These are phyloP conservation scores for Eupeodes latifasciatus DNA, from an alignment of 2,888 invertebrate species.

Conservation along the genomic window DNA sequence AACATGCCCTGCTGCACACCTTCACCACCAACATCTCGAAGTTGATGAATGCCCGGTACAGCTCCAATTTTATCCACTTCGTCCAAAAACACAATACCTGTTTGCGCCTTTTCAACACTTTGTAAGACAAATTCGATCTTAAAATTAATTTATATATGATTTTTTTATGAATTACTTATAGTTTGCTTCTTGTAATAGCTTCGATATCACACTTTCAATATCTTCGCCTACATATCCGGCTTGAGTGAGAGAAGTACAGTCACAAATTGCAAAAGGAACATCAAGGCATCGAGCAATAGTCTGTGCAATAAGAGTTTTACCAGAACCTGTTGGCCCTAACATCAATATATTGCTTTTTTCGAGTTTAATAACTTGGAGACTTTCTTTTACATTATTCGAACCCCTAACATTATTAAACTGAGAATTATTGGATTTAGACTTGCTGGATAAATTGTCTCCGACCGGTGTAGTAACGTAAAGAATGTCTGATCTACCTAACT, in stretches of 20 bases:
- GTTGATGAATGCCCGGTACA: constrained; percentile 94
- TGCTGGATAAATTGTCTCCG: constrained; percentile 80
- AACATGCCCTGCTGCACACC: constrained; percentile 99
- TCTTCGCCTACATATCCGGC: constrained; percentile 99
- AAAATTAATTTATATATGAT: constrained; percentile 1
- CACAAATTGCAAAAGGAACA: constrained; percentile 99
- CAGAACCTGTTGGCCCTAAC: constrained; percentile 98
- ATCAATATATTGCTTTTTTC: constrained; percentile 99
- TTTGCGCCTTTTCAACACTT: constrained; percentile 98
- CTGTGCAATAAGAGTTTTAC: constrained; percentile 98
- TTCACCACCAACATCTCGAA: constrained; percentile 98
- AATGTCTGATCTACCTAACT: constrained; percentile 87
- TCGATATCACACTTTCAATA: constrained; percentile 99
- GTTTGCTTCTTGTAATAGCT: constrained; percentile 97
- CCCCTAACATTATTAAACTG: constrained; percentile 83
- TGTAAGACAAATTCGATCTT: constrained; percentile 67
- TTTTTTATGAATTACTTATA: constrained; percentile 86
- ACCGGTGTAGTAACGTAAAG: constrained; percentile 90
- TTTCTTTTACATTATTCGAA: constrained; percentile 92
- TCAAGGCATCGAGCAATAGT: constrained; percentile 98
- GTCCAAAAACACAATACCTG: constrained; percentile 99
- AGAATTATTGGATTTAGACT: constrained; percentile 77
- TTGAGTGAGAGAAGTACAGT: constrained; percentile 98
- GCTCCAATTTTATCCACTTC: constrained; percentile 99
- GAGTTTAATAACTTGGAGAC: constrained; percentile 92